A percentile compares a stretch with the other conserved stretches of the same genome.
Conservation (phyloP, 35 echinoderm and acorn worm genomes). For the Heliocidaris erythrogramma region DNA sequence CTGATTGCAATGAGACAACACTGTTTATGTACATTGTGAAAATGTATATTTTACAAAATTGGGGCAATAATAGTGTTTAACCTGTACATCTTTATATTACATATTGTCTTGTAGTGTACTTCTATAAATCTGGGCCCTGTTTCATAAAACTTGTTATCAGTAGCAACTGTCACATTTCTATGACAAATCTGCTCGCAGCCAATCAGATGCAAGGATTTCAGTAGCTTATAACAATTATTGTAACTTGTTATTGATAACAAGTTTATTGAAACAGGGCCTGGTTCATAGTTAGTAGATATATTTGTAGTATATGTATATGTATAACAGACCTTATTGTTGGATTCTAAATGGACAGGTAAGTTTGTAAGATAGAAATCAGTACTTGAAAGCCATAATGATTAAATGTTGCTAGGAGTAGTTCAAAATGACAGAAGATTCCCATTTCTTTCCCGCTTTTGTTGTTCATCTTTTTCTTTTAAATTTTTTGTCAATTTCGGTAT, state of each 20-base stretch:
- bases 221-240: too few relatives aligned
- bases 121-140: not conserved
- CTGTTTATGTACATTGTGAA: not conserved
- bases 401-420: not conserved
- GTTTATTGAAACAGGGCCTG: too few relatives aligned
- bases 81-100: not conserved
- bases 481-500: too few relatives aligned
- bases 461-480: too few relatives aligned
- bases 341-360: not conserved
- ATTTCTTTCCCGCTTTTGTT: not conserved
- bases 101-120: not conserved
- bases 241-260: too few relatives aligned
- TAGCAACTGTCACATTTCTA: too few relatives aligned
- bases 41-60: not conserved
- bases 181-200: too few relatives aligned
- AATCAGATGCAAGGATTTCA: too few relatives aligned
- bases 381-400: not conserved
- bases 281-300: not conserved
- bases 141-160: too few relatives aligned
- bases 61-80: constrained; percentile 1
- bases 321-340: not conserved
- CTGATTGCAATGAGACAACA: not conserved
- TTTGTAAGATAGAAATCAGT: not conserved
- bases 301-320: not conserved
- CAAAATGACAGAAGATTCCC: not conserved